Conservation (phyloP, 2,888 invertebrate genomes). For the Mythimna impura region DNA sequence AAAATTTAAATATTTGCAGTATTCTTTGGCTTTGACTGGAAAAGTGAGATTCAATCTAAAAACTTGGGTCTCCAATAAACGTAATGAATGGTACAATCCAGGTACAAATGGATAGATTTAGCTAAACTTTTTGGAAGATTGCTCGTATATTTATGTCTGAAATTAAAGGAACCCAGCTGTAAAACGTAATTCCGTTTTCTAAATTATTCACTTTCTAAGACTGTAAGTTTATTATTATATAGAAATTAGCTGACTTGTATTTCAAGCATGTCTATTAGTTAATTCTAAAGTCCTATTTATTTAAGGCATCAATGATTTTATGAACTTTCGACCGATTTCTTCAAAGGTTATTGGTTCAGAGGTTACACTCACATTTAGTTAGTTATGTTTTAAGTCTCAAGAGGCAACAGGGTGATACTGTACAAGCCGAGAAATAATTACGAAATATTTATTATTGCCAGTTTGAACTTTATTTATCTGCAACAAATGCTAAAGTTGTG, state of each 20-base stretch:
- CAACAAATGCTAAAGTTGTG: not conserved
- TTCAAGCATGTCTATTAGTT: not conserved
- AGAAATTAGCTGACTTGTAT: not conserved
- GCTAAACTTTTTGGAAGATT: constrained; percentile 35
- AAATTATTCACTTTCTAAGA: constrained; percentile 34
- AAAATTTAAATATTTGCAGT: constrained; percentile 17
- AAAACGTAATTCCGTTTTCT: constrained; percentile 16
- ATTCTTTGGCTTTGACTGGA: constrained; percentile 37
- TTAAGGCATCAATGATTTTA: not conserved
- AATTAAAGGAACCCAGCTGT: constrained; percentile 35
- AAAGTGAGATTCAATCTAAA: constrained; percentile 36
- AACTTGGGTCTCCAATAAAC: constrained; percentile 49
- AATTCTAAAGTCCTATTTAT: not conserved
- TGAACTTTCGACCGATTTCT: not conserved
- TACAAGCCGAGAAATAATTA: not conserved
- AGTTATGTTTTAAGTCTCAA: not conserved
- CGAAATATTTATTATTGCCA: not conserved
- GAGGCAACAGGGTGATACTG: not conserved
- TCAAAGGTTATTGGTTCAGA: not conserved
- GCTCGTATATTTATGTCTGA: constrained; percentile 37
- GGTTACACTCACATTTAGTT: not conserved
- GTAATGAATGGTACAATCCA: constrained; percentile 40
- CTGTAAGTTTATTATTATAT: constrained; percentile 1
- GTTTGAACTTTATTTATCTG: not conserved
- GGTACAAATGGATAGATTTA: constrained; percentile 40